Evolutionary conservation across 2,797 vertebrate species (phyloP).

Genomic region (Zalophus californianus): DNA sequence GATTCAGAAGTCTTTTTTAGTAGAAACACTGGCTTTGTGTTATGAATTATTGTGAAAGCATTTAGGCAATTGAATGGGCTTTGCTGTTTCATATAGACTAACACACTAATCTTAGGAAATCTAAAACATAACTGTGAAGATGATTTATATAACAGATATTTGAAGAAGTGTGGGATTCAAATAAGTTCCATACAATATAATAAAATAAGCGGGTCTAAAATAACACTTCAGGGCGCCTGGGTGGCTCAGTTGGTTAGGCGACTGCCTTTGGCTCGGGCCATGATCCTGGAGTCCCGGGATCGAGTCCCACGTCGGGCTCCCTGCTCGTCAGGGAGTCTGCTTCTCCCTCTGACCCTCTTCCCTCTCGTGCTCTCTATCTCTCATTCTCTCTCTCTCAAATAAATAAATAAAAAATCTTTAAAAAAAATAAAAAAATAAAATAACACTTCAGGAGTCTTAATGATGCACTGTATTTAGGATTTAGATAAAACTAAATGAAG

Average conservation of each 20-base stretch:
- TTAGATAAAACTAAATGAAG: neutral
- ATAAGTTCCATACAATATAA: neutral
- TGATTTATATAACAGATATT: neutral
- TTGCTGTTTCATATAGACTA: neutral
- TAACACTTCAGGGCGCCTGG: neutral
- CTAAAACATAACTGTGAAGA: neutral
- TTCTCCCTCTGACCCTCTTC: too few relatives aligned
- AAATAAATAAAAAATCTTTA: too few relatives aligned
- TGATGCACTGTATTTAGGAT: neutral
- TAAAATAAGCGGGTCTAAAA: neutral
- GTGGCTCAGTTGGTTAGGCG: too few relatives aligned
- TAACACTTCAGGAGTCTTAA: neutral
- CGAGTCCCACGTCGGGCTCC: too few relatives aligned
- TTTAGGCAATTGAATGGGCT: neutral
- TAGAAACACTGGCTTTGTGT: neutral
- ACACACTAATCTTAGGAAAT: constrained; percentile 9
- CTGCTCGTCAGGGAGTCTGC: too few relatives aligned
- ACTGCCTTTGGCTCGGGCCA: too few relatives aligned
- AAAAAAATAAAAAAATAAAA: too few relatives aligned
- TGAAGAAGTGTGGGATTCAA: neutral
- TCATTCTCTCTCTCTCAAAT: too few relatives aligned
- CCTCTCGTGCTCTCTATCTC: too few relatives aligned
- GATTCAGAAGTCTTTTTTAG: neutral
- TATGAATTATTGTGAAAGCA: constrained; percentile 39
- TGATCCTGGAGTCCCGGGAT: too few relatives aligned